Evolutionary conservation across 64 coral and sea anemone genomes (phyloP), one percentile per base, ranked within the genome.

Genomic region (Acropora yongei): DNA sequence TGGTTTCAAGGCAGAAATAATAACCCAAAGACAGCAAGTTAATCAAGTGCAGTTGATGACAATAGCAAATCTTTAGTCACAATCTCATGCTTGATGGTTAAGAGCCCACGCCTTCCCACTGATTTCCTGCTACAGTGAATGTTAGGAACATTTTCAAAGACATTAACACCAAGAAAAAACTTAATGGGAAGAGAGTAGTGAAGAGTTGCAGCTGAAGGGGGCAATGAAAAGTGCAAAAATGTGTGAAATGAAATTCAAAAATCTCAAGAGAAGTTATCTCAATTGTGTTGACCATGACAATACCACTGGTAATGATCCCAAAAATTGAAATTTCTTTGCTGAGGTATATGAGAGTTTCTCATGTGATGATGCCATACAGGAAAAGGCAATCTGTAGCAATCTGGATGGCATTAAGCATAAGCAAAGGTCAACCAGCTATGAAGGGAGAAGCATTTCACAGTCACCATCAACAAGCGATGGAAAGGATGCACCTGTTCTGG

Each of bases 231-330:
- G 4, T 44, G 1, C 74, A 1, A 76, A 77, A 48, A 44, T 44
- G 73, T 75, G 73, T 11, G 73, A 75, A 13, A 75, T 5, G 40
- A 44, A 43, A 42, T 42, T 75, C 8, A 75, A 75, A 75, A 75
- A 75, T 42, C 13, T 75, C 10, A 75, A 75, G 73, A 75, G 73
- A 10, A 75, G 73, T 75, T 75, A 75, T 75, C 41, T 75, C 10
- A 44, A 10, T 47, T 77, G 75, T 47, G 73, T 75, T 11, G 73
- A 75, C 40, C 39, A 75, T 4, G 45, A 75, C 41, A 77, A 77
- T 47, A 18, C 9, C 10, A 77, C 42, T 1, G 75, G 75, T 0
- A 77, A 77, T 0, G 75, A 47, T 9, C 42, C 42, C 44, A 77
- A 47, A 44, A 77, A 77, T 48, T 77, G 75, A 43, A 17, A 3